These are phyloP conservation scores for Aporrectodea caliginosa DNA, from an alignment of 1,140 invertebrate genomes.

Conservation along the genomic window DNA sequence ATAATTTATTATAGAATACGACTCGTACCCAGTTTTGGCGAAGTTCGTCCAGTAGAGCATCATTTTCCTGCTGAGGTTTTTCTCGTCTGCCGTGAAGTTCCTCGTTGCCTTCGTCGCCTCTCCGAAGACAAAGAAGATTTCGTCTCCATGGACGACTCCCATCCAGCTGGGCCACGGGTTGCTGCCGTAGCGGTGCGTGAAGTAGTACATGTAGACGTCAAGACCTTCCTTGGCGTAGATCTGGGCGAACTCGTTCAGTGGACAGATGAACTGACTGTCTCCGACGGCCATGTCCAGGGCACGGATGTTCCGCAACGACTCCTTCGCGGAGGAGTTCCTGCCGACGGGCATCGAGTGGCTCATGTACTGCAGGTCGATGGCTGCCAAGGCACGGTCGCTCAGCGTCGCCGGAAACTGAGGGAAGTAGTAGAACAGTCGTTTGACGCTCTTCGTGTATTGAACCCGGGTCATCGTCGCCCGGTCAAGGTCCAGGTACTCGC, in stretches of 20 bases:
- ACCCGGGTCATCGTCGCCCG: constrained; percentile 61
- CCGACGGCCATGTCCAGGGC: constrained; percentile 89
- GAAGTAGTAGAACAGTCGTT: constrained; percentile 39
- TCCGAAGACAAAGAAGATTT: constrained; percentile 86
- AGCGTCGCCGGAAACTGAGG: constrained; percentile 56
- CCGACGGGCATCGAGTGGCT: constrained; percentile 82
- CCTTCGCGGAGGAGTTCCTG: no score
- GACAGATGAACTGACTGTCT: constrained; percentile 93
- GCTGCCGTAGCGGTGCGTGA: constrained; percentile 69
- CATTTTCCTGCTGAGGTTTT: constrained; percentile 72
- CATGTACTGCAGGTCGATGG: constrained; percentile 86
- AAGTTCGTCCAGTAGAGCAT: constrained; percentile 87
- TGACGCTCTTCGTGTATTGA: constrained; percentile 62
- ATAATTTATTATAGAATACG: no score
- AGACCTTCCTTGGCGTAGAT: constrained; percentile 80
- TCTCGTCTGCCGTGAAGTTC: constrained; percentile 69
- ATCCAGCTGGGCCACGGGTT: constrained; percentile 92
- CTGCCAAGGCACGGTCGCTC: constrained; percentile 74
- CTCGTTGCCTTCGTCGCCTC: constrained; percentile 76
- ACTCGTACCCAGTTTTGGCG: constrained; percentile 73
- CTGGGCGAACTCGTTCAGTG: constrained; percentile 86
- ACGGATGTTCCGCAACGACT: constrained; percentile 75
- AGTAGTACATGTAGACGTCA: constrained; percentile 82
- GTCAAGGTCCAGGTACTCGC: constrained; percentile 37
- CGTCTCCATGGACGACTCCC: constrained; percentile 89